Evolutionary conservation across 2,888 invertebrate genomes (phyloP).

Genomic region (Malachius bipustulatus): DNA sequence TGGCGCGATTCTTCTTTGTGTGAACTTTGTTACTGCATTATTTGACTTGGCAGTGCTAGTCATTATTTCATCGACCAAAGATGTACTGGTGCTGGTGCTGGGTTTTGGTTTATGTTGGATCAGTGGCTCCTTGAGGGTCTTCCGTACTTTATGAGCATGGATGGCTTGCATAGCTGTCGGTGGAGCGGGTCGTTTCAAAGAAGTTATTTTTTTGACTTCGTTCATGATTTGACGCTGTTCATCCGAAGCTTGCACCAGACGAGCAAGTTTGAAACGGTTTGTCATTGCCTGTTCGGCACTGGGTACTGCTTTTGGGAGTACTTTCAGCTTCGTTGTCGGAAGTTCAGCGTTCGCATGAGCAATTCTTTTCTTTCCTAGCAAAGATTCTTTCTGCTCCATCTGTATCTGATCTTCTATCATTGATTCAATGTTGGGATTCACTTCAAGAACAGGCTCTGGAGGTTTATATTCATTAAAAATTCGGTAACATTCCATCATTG

Average conservation of each 20-base stretch:
- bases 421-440: constrained; percentile 10
- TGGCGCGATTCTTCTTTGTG: constrained; percentile 50
- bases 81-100: constrained; percentile 9
- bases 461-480: constrained; percentile 74
- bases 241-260: constrained; percentile 29
- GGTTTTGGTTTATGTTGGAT: constrained; percentile 10
- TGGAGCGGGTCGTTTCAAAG: constrained; percentile 23
- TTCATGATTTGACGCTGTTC: constrained; percentile 33
- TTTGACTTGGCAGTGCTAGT: constrained; percentile 19
- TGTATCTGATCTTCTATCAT: constrained; percentile 6
- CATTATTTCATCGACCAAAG: constrained; percentile 27
- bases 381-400: constrained; percentile 21
- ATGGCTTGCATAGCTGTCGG: constrained; percentile 23
- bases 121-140: constrained; percentile 12
- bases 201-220: constrained; percentile 28
- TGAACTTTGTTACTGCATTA: constrained; percentile 18
- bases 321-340: constrained; percentile 33
- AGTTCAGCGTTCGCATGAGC: constrained; percentile 54
- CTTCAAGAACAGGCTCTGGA: constrained; percentile 8
- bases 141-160: constrained; percentile 21
- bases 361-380: constrained; percentile 51
- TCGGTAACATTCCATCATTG: constrained; percentile 59
- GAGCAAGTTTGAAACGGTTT: constrained; percentile 39
- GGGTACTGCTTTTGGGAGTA: constrained; percentile 30
- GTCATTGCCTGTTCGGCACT: constrained; percentile 42